phyloP scores from a whole-genome alignment of 2,113 vertebrate genomes.

The Bubo blakistoni region DNA sequence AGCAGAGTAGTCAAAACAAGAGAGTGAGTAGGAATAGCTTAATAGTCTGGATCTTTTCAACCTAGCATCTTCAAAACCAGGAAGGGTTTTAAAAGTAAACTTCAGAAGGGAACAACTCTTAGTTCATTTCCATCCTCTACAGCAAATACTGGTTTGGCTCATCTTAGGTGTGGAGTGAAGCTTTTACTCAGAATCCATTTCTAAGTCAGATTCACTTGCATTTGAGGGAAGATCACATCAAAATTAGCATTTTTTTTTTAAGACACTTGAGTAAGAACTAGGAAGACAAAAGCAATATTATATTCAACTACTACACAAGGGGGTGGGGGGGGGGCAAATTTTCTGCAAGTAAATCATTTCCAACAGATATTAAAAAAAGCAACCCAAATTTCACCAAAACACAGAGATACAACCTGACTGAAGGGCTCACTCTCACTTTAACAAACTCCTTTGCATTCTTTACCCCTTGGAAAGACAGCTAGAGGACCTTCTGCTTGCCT shows the following conservation, averaged over 20 bases:
- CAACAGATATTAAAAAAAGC: not conserved
- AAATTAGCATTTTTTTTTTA: slow-evolving; percentile 55
- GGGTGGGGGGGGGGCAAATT: not conserved
- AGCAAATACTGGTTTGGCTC: slow-evolving; percentile 11
- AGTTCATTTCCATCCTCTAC: slow-evolving; percentile 7
- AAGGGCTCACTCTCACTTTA: slow-evolving; percentile 46
- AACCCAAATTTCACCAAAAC: not conserved
- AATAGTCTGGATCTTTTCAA: not conserved
- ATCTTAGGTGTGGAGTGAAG: not conserved
- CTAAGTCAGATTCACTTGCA: slow-evolving; percentile 19
- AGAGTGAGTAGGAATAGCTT: not conserved
- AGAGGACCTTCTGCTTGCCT: slow-evolving; percentile 79
- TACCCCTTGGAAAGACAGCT: slow-evolving; percentile 66
- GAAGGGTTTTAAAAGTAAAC: not conserved
- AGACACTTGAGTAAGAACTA: slow-evolving; percentile 72
- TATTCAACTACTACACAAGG: slow-evolving; percentile 35
- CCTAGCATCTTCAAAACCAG: not conserved
- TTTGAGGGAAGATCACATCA: slow-evolving; percentile 51
- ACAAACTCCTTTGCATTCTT: slow-evolving; percentile 61
- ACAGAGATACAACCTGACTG: not conserved
- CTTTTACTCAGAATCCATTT: not conserved
- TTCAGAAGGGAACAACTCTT: not conserved
- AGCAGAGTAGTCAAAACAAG: not conserved
- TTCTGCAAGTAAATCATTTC: slow-evolving; percentile 5
- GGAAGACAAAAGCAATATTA: slow-evolving; percentile 68